Conservation (phyloP, 1,140 invertebrate genomes). For the Lethocerus indicus region DNA sequence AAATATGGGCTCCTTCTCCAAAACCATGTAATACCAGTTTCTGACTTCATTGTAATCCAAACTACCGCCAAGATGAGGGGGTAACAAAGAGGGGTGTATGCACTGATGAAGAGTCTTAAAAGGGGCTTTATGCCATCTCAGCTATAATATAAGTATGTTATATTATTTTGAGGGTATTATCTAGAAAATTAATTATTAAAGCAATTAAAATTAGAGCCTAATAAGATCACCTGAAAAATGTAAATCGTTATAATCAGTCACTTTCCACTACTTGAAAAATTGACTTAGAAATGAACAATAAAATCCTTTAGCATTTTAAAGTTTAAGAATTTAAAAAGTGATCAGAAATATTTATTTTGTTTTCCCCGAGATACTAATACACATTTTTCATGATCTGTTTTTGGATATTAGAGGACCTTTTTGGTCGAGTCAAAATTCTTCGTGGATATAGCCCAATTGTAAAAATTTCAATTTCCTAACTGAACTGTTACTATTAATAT, state of each 20-base stretch:
- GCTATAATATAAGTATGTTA: conserved; percentile 9
- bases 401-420: not conserved
- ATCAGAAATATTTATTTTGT: not conserved
- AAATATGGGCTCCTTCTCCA: conserved; percentile 9
- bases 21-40: conserved; percentile 15
- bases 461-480: too few species aligned
- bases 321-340: not conserved
- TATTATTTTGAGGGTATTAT: not conserved
- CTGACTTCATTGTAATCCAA: conserved; percentile 9
- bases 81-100: conserved; percentile 6
- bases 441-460: too few species aligned
- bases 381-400: not conserved
- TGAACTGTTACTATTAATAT: too few species aligned
- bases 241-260: not conserved
- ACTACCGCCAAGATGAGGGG: conserved; percentile 10
- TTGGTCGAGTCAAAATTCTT: too few species aligned
- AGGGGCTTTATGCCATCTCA: conserved; percentile 15
- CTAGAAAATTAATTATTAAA: not conserved
- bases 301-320: not conserved
- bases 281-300: not conserved
- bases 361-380: not conserved
- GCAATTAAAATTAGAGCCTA: not conserved
- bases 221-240: not conserved
- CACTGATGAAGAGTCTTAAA: conserved; percentile 3
- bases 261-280: not conserved